phyloP scores from a whole-genome alignment of 23 tunicate species.

The Botrylloides violaceus region DNA sequence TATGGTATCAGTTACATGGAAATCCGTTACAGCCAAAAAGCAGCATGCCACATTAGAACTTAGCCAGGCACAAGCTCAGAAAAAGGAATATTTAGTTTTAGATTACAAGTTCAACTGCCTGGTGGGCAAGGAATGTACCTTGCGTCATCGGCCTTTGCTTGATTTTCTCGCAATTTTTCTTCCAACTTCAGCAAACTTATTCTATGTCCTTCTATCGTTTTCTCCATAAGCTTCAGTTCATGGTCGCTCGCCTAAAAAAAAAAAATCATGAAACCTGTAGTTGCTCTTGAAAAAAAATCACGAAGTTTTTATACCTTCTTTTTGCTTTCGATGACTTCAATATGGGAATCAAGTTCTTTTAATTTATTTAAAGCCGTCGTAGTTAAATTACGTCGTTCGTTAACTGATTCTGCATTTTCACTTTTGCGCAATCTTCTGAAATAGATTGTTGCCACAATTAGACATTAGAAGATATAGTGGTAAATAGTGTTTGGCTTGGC shows the following conservation, averaged over 20 bases:
- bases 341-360: constrained; percentile 15
- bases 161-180: constrained; percentile 23
- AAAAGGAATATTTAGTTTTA: not conserved
- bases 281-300: not conserved
- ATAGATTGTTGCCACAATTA: too few relatives aligned
- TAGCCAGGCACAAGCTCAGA: not conserved
- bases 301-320: constrained; percentile 13
- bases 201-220: constrained; percentile 12
- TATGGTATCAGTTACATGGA: too few relatives aligned
- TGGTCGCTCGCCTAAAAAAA: constrained; percentile 10
- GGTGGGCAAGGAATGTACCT: not conserved
- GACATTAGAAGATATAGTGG: too few relatives aligned
- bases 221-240: constrained; percentile 20
- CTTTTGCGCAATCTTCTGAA: not conserved
- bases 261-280: not conserved
- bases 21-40: too few relatives aligned
- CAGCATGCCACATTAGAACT: too few relatives aligned
- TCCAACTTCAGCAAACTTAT: constrained; percentile 19
- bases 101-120: not conserved
- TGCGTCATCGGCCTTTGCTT: constrained; percentile 22
- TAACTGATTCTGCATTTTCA: not conserved
- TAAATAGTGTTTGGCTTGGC: too few relatives aligned
- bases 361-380: constrained; percentile 6
- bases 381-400: constrained; percentile 1
- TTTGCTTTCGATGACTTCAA: constrained; percentile 12